Evolutionary conservation across 2,797 vertebrate genomes (phyloP).

Genomic region (Neomorphus geoffroyi): DNA sequence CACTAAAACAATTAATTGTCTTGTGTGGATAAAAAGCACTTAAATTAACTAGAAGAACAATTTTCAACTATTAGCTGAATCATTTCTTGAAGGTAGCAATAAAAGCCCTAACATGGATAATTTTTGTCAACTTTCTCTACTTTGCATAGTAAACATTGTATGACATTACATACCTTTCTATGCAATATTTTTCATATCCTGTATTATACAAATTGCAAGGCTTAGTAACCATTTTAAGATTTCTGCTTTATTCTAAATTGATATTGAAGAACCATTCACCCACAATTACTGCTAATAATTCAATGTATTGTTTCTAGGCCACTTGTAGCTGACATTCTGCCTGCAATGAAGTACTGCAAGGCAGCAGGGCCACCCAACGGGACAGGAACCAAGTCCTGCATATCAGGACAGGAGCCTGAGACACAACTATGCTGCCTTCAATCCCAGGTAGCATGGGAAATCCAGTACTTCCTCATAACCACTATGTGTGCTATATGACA

Average conservation of each 20-base stretch:
- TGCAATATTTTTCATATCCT: not conserved
- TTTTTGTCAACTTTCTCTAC: not conserved
- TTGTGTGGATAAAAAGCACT: not conserved
- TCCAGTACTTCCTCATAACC: not conserved
- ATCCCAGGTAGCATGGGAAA: not conserved
- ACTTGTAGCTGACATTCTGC: not conserved
- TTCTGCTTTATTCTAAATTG: not conserved
- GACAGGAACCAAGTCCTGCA: not conserved
- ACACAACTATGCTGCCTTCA: not conserved
- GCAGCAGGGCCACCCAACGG: not conserved
- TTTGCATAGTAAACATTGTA: not conserved
- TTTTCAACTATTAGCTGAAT: not conserved
- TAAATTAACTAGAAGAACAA: not conserved
- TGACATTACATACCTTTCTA: not conserved
- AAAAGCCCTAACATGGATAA: not conserved
- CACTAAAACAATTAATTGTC: not conserved
- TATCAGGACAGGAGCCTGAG: not conserved
- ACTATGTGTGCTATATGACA: accelerated
- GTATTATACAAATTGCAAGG: not conserved
- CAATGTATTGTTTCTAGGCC: not conserved
- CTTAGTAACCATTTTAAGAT: not conserved
- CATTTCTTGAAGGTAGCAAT: not conserved
- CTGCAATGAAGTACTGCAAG: not conserved
- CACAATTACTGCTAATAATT: not conserved
- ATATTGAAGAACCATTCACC: not conserved